These are phyloP conservation scores for Anarhynchus alexandrinus DNA, from an alignment of 2,113 vertebrate species.

Conservation along the genomic window DNA sequence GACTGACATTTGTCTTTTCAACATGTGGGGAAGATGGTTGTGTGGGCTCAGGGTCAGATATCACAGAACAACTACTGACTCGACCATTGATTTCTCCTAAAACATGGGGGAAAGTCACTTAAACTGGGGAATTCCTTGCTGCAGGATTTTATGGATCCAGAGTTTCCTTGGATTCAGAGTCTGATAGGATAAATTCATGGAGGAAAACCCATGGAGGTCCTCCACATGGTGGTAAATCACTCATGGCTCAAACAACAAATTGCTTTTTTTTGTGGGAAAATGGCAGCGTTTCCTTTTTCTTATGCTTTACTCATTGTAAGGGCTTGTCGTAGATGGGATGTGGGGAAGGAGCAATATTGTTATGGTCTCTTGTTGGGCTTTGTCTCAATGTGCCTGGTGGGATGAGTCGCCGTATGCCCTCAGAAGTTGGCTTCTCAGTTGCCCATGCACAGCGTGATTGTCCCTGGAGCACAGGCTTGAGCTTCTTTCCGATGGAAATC, in stretches of 20 bases:
- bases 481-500: neutral
- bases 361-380: neutral
- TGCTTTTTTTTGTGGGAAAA: neutral
- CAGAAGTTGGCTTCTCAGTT: neutral
- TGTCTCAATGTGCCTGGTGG: neutral
- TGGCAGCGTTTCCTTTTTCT: neutral
- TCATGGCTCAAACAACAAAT: neutral
- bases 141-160: neutral
- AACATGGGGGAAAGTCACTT: neutral
- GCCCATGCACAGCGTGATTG: accelerated
- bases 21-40: neutral
- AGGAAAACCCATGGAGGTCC: neutral
- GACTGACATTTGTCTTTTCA: neutral
- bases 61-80: neutral
- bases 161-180: neutral
- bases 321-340: neutral
- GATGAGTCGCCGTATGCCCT: neutral
- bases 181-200: neutral
- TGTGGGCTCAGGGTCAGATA: neutral
- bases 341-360: neutral
- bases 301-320: neutral
- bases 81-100: neutral
- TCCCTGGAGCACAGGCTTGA: neutral
- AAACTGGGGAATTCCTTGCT: neutral
- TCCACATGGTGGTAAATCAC: neutral